These are phyloP conservation scores for Pterocles gutturalis DNA, from an alignment of 2,113 vertebrate genomes.

Conservation along the genomic window DNA sequence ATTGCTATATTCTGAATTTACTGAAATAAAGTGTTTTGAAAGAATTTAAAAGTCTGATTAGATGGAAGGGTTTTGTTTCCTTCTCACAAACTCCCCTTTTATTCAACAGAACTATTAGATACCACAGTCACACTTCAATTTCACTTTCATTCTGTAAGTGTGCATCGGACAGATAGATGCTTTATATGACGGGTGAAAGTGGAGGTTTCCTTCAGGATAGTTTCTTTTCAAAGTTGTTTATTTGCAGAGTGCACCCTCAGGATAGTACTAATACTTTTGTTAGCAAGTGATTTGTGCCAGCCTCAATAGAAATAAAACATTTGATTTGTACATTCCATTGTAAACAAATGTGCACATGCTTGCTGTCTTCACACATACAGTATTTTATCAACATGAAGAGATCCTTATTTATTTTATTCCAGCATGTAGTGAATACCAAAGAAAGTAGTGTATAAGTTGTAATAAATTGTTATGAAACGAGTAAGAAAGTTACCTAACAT, in stretches of 20 bases:
- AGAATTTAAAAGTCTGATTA: not conserved
- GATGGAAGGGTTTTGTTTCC: not conserved
- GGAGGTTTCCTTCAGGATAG: not conserved
- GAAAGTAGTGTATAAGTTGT: not conserved
- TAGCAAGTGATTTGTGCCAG: conserved; percentile 4
- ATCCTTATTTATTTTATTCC: not conserved
- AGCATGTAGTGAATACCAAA: not conserved
- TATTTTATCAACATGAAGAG: not conserved
- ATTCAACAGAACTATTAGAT: not conserved
- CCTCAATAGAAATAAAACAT: not conserved
- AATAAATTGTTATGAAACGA: not conserved
- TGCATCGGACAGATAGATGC: not conserved
- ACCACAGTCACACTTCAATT: not conserved
- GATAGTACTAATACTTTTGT: not conserved
- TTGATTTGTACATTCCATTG: not conserved
- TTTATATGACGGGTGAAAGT: not conserved
- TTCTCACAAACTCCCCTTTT: not conserved
- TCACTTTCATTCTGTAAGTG: not conserved
- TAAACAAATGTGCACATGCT: not conserved
- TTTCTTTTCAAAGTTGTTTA: not conserved
- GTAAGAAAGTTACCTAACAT: not conserved
- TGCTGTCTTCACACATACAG: not conserved
- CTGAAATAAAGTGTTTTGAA: not conserved
- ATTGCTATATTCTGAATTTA: not conserved
- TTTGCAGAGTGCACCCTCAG: not conserved